Conservation (phyloP, 2,888 invertebrate genomes). For the Rhorus exstirpatorius region DNA sequence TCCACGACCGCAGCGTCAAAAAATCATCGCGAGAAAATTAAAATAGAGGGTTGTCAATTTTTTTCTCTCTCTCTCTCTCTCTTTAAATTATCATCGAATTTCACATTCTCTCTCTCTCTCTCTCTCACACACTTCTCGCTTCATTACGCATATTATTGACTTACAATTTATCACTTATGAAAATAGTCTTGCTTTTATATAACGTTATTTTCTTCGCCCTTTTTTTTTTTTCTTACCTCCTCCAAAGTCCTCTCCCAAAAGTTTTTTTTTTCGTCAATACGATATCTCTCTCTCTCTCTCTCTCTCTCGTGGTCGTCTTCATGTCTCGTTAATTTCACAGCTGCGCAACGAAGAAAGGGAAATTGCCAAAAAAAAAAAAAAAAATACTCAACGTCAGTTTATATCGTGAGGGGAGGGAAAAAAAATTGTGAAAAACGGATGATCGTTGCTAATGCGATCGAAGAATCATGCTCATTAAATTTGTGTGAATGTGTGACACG, state of each 20-base stretch:
- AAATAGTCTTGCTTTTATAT: constrained; percentile 83
- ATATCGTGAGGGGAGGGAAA: background rate
- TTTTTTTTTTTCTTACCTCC: constrained; percentile 29
- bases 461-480: no score
- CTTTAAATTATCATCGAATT: constrained; percentile 51
- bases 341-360: background rate
- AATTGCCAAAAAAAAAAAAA: background rate
- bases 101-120: constrained; percentile 43
- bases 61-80: constrained; percentile 2
- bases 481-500: no score
- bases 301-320: background rate
- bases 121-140: constrained; percentile 52
- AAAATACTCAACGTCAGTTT: background rate
- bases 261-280: constrained; percentile 28
- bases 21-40: constrained; percentile 58
- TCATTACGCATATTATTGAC: constrained; percentile 83
- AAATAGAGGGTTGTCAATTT: constrained; percentile 48
- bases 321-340: constrained; percentile 10
- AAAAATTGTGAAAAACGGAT: background rate
- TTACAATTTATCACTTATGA: constrained; percentile 85
- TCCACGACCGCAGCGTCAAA: constrained; percentile 42
- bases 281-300: background rate
- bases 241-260: constrained; percentile 7
- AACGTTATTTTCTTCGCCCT: constrained; percentile 77
- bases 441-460: background rate